Evolutionary conservation across 1,140 invertebrate species (phyloP), one percentile per base, ranked within the genome.

Genomic region (Papilio helenus): DNA sequence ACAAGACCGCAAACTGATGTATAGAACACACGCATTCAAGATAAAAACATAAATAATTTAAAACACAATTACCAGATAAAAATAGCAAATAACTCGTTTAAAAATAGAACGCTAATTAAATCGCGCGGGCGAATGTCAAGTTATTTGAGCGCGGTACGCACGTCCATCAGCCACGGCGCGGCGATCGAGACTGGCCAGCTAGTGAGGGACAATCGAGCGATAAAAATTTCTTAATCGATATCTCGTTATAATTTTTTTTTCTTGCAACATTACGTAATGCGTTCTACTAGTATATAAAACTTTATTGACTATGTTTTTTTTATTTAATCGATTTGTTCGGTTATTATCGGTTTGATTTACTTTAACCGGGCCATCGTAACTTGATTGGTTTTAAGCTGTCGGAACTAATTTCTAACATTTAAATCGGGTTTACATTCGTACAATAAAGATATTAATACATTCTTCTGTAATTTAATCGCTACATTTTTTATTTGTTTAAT

Each of bases 201-300:
- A 61, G 61, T 78, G 81, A 80, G 79, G 74, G 39, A 79, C 79
- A 71, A 79, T 46, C 79, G 72, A 80, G 65, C 79, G 82, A 85
- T 85, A 83, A 81, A 76, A 78, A 82, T 85, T 85, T 85, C 81
- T 85, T 86, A 79, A 86, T 84, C 81, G 81, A 85, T 83, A 85
- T 82, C 80, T 76, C 76, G 77, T 61, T 81, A 80, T 83, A 80
- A 79, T 79, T 79, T 79, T 55, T 80, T 26, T 77, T 7, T 23
- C 18, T 77, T 77, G 76, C 76, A 61, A 77, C 34, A 77, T 77
- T 77, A 77, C 76, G 58, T 39, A 77, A 77, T 77, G 58, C 34
- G 44, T 74, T 74, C 72, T 74, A 61, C 76, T 76, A 74, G 14
- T 74, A 61, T 65, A 65, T 77, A 20, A 42, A 76, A 39, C 1